Evolutionary conservation across 2,888 invertebrate species (phyloP).

Genomic region (Gerris lacustris): DNA sequence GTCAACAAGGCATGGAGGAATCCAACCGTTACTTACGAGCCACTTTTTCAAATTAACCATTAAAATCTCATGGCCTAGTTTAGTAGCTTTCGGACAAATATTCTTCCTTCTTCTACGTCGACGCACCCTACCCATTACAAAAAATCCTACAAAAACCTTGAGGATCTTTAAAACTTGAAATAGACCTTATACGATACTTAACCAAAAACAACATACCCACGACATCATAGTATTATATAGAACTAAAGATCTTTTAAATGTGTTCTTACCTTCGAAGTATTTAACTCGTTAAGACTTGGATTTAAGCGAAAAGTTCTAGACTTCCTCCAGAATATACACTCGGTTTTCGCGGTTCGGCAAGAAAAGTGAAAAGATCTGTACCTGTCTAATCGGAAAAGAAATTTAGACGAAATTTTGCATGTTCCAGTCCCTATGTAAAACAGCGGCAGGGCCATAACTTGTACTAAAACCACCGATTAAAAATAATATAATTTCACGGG

Average conservation of each 20-base stretch:
- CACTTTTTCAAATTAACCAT: conserved; percentile 40
- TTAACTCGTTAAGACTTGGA: background rate
- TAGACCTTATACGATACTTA: too few relatives aligned
- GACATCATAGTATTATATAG: too few relatives aligned
- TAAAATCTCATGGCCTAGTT: conserved; percentile 17
- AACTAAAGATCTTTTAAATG: background rate
- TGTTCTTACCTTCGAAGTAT: background rate
- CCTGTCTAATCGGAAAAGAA: background rate
- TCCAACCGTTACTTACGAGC: conserved; percentile 45
- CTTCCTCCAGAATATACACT: background rate
- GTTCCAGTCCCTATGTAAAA: background rate
- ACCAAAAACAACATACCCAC: too few relatives aligned
- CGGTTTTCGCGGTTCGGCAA: background rate
- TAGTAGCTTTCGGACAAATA: conserved; percentile 3
- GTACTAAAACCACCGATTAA: too few relatives aligned
- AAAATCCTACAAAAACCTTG: background rate
- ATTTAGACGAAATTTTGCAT: background rate
- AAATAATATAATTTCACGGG: too few relatives aligned
- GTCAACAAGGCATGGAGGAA: conserved; percentile 44
- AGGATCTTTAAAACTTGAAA: too few relatives aligned
- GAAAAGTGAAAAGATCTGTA: background rate
- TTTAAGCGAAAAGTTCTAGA: background rate
- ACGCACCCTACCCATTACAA: conserved; percentile 25
- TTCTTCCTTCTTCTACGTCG: conserved; percentile 23
- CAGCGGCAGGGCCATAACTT: background rate